Base-by-base conservation (phyloP, 1,140 invertebrate species). In the Drosophila gunungcola region DNA sequence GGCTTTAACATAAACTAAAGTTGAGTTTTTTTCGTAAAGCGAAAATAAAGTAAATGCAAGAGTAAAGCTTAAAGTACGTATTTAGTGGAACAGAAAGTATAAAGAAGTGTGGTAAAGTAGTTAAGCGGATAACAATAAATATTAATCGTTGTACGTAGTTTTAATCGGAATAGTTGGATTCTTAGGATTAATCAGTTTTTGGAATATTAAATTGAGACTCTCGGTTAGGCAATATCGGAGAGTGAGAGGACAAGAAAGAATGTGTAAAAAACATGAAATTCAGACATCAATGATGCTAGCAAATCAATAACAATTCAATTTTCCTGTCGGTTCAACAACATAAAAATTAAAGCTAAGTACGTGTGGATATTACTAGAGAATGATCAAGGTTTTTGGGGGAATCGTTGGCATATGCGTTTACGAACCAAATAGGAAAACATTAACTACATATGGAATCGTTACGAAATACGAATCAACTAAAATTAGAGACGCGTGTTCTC, bases 401-500 rank as follows among this genome's bases (percentile, higher is more conserved):
- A 70, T 49, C 21, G 11, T 41, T 68, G 52, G 73, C 73, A 77
- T 72, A 78, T 72, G 78, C 70, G 45, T 83, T 80, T 88, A 81
- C 49, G 63, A 63, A 55, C 52, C 64, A 61, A 55, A 29, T 41
- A 45, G 45, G 39, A 41, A 75, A 55, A 76, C 49, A 72, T 64
- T 78, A 70, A 80, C 62, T 61, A 67, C 53, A 62, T 45, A 84
- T 60, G 72, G 27, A 76, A 76, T 49, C 13, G 58, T 65, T 65
- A 65, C 36, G 78, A 51, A 76, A 43, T 67, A 67, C 36, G 68
- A 62, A 80, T 52, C 41, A 75, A 76, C 64, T 77, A 60, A 68
- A 77, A 79, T 73, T 91, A 91, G 58, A 92, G 91, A 36, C 91
- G 91, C 70, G 91, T 92, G 64, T 91, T 92, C 49, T 92, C 86